Conservation (phyloP, 2,888 invertebrate genomes). For the Agrotis exclamationis region DNA sequence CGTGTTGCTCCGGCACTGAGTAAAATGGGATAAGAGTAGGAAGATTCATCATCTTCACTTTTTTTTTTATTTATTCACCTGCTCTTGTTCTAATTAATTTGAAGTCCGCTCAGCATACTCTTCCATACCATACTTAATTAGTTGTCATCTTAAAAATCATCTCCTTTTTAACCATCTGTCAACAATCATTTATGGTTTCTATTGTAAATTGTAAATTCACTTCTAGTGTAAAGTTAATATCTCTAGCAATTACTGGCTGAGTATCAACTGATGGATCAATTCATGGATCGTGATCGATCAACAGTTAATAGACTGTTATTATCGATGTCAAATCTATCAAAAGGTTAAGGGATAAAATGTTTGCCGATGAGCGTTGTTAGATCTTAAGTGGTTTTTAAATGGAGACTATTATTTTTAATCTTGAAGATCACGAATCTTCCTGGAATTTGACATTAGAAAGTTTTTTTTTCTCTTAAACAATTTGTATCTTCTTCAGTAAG, state of each 20-base stretch:
- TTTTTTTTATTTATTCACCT: too few species aligned
- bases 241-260: background rate
- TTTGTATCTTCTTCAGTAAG: background rate
- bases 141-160: too few species aligned
- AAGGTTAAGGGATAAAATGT: constrained; percentile 44
- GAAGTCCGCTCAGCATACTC: too few species aligned
- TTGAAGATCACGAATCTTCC: background rate
- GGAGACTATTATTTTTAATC: background rate
- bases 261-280: constrained; percentile 36
- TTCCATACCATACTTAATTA: too few species aligned
- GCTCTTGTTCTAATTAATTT: too few species aligned
- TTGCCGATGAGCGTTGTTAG: constrained; percentile 6
- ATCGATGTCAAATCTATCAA: constrained; percentile 56
- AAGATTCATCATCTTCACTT: too few species aligned
- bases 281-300: constrained; percentile 50
- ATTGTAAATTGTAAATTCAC: too few species aligned
- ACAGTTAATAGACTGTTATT: constrained; percentile 46
- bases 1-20: too few species aligned
- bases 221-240: background rate
- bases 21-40: too few species aligned
- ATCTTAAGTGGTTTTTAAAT: background rate
- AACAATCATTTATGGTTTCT: too few species aligned
- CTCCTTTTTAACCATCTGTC: too few species aligned
- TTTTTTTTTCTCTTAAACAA: background rate
- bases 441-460: background rate